Evolutionary conservation across 2,888 invertebrate genomes (phyloP).

Genomic region (Sthenelais limicola): DNA sequence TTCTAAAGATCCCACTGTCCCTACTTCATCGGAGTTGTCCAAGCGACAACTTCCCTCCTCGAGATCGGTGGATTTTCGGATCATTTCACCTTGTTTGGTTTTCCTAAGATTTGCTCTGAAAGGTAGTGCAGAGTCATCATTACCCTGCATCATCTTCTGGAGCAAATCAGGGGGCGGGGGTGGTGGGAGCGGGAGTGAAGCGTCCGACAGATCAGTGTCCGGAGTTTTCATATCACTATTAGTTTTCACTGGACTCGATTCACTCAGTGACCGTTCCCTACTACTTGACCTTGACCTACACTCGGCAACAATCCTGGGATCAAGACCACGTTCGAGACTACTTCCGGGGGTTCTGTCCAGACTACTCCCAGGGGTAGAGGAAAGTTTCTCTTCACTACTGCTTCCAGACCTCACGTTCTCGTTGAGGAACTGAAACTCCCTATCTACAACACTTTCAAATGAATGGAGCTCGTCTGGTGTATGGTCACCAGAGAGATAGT

Average conservation of each 20-base stretch:
- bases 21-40: constrained; percentile 50
- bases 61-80: constrained; percentile 42
- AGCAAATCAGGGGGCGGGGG: constrained; percentile 37
- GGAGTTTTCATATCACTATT: constrained; percentile 48
- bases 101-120: constrained; percentile 49
- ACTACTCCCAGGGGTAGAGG: constrained; percentile 50
- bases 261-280: constrained; percentile 44
- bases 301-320: constrained; percentile 35
- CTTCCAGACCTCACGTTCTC: constrained; percentile 49
- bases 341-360: constrained; percentile 50
- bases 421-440: constrained; percentile 44
- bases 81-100: constrained; percentile 37
- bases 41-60: constrained; percentile 53
- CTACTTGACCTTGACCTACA: constrained; percentile 47
- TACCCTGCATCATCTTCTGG: constrained; percentile 16
- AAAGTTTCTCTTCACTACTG: constrained; percentile 52
- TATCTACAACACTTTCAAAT: constrained; percentile 16
- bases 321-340: constrained; percentile 52
- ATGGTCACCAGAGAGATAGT: constrained; percentile 20
- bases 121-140: neutral
- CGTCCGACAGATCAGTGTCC: constrained; percentile 49
- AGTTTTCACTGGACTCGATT: constrained; percentile 46
- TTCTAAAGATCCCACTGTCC: constrained; percentile 88
- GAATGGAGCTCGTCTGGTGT: constrained; percentile 37
- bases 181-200: constrained; percentile 49